Evolutionary conservation across 2,888 invertebrate species (phyloP).

Genomic region (Plemyria rubiginata): DNA sequence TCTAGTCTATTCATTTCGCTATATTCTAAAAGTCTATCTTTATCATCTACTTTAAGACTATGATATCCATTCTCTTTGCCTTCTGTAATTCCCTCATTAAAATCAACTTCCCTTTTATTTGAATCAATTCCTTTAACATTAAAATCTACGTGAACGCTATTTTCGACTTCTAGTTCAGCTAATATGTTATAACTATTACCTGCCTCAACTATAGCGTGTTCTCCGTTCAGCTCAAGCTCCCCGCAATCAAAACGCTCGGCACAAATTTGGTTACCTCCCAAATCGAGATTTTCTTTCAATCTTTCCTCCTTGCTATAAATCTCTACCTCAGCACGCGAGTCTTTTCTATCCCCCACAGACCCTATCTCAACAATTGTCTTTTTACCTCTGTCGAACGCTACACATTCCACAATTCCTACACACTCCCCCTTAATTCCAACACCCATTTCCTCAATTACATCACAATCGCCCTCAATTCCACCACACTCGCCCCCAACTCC

Average conservation of each 20-base stretch:
- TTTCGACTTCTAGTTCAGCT: background rate
- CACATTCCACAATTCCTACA: background rate
- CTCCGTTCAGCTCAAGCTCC: background rate
- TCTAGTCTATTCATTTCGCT: conserved; percentile 3
- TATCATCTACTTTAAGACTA: conserved; percentile 9
- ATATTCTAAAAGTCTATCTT: conserved; percentile 18
- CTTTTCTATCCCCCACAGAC: background rate
- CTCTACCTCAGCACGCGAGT: background rate
- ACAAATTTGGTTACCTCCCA: background rate
- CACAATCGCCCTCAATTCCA: background rate
- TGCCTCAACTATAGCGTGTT: background rate
- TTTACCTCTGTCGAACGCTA: background rate
- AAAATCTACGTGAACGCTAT: background rate
- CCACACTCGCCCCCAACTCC: background rate
- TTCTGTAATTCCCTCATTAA: background rate
- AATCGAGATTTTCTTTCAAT: background rate
- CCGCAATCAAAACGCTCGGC: background rate
- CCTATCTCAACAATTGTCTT: too few species aligned
- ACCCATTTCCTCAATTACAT: background rate
- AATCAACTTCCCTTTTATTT: background rate
- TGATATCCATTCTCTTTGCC: conserved; percentile 8
- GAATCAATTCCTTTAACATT: conserved; percentile 12
- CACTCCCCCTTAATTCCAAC: background rate
- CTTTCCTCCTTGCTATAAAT: background rate
- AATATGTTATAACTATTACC: background rate